These are phyloP conservation scores for Carterocephalus palaemon DNA, from an alignment of 2,888 invertebrate species.

Conservation along the genomic window DNA sequence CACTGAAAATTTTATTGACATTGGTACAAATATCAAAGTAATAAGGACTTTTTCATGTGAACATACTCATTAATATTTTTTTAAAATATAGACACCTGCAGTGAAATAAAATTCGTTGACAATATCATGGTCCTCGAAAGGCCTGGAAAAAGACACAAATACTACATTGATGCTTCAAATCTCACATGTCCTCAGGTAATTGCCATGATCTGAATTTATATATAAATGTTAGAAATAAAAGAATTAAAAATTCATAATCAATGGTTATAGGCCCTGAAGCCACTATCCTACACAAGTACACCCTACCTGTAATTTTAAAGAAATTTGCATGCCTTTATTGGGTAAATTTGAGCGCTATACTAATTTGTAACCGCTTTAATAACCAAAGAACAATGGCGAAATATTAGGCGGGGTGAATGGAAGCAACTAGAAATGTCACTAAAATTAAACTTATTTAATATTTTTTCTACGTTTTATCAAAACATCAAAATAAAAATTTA, in stretches of 20 bases:
- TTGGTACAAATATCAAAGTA: too few species aligned
- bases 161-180: conserved; percentile 31
- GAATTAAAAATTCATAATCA: neutral
- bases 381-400: too few species aligned
- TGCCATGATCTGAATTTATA: too few species aligned
- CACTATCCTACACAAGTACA: neutral
- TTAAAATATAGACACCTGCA: conserved; percentile 15
- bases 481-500: too few species aligned
- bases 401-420: too few species aligned
- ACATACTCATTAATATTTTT: neutral
- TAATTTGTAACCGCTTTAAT: neutral
- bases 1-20: too few species aligned
- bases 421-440: too few species aligned
- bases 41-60: too few species aligned
- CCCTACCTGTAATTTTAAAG: too few species aligned
- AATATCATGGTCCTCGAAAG: conserved; percentile 36
- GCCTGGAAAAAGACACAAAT: conserved; percentile 34
- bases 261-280: neutral
- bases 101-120: conserved; percentile 30
- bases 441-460: too few species aligned
- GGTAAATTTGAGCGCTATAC: neutral
- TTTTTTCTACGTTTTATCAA: too few species aligned
- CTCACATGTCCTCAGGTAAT: conserved; percentile 36
- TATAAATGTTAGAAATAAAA: too few species aligned
- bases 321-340: neutral